These are phyloP conservation scores for Montipora foliosa DNA, from an alignment of 64 coral and sea anemone genomes.

Conservation along the genomic window DNA sequence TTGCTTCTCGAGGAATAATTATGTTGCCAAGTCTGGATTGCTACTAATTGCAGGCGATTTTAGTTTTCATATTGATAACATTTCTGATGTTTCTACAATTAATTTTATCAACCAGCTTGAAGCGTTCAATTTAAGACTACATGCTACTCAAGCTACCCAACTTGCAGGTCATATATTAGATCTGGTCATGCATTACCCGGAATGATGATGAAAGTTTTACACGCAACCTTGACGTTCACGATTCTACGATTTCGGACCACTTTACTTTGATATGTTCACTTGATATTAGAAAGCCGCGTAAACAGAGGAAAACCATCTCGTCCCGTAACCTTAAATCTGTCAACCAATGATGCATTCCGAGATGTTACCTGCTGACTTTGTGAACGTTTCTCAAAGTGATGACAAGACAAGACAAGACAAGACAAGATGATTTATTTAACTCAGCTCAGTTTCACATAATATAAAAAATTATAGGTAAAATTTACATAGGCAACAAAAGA, in stretches of 20 bases:
- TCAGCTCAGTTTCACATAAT: no score
- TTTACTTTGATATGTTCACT: no score
- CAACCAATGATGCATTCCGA: slow-evolving; percentile 21
- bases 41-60: no score
- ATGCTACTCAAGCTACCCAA: slow-evolving; percentile 43
- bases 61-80: no score
- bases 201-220: slow-evolving; percentile 39
- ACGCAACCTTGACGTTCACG: not conserved
- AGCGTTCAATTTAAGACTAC: slow-evolving; percentile 55
- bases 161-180: slow-evolving; percentile 51
- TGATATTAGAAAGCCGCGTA: slow-evolving; percentile 12
- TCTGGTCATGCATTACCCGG: slow-evolving; percentile 39
- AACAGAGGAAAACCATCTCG: slow-evolving; percentile 7
- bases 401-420: not conserved
- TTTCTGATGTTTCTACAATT: slow-evolving; percentile 5
- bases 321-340: slow-evolving; percentile 55
- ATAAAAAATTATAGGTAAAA: no score
- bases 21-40: no score
- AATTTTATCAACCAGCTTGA: slow-evolving; percentile 12
- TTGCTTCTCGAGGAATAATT: no score
- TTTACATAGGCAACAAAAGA: no score
- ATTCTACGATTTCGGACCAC: slow-evolving; percentile 49
- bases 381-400: slow-evolving; percentile 7
- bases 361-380: slow-evolving; percentile 24
- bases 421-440: no score